A percentile compares a stretch with the other conserved stretches of the same genome.
Conservation (phyloP, 2,888 invertebrate genomes). For the Pristionchus entomophagus region DNA sequence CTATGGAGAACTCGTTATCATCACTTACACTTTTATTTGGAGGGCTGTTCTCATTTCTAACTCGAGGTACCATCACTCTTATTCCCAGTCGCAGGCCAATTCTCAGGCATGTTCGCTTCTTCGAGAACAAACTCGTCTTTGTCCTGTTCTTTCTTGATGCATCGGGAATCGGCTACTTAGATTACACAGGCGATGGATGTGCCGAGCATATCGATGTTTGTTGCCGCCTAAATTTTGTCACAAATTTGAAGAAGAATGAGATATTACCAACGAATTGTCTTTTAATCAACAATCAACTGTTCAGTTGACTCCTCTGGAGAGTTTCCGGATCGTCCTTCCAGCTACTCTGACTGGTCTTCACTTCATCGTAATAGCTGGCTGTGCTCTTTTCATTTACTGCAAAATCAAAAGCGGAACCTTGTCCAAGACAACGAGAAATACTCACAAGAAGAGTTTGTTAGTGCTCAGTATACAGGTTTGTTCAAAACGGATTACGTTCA, state of each 20-base stretch:
- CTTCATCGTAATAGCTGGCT: neutral
- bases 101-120: too few species aligned
- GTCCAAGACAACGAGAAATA: neutral
- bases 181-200: neutral
- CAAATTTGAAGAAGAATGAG: neutral
- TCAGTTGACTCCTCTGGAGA: neutral
- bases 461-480: neutral
- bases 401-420: neutral
- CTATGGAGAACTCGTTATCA: neutral
- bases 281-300: neutral
- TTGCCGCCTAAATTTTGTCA: neutral
- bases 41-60: constrained; percentile 30
- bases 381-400: neutral
- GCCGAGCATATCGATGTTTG: neutral
- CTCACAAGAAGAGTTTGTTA: neutral
- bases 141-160: neutral
- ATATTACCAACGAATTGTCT: neutral
- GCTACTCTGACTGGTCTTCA: neutral
- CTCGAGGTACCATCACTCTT: constrained; percentile 12
- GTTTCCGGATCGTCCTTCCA: neutral
- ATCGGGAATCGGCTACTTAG: neutral
- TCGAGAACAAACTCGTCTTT: neutral
- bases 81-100: too few species aligned
- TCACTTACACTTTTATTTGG: constrained; percentile 4
- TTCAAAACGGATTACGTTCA: neutral